Conservation (phyloP, 2,888 invertebrate species). For the Bruchidius siliquastri region DNA sequence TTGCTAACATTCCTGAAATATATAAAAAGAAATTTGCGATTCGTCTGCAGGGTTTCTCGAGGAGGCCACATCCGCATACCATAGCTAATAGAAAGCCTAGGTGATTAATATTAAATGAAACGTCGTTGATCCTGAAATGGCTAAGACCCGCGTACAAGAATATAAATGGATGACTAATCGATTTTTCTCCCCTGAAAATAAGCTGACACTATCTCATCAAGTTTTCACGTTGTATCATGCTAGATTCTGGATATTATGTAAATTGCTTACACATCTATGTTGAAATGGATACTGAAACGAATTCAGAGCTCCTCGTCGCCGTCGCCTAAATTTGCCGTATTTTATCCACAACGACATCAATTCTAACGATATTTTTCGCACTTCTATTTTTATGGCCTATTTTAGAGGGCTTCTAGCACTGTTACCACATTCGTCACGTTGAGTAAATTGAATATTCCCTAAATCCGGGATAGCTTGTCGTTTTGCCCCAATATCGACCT, state of each 20-base stretch:
- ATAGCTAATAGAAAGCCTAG: too few relatives aligned
- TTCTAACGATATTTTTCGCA: too few relatives aligned
- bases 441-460: neutral
- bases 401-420: neutral
- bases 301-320: neutral
- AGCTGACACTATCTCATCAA: neutral
- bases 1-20: too few relatives aligned
- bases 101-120: too few relatives aligned
- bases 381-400: neutral
- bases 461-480: neutral
- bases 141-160: neutral
- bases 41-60: too few relatives aligned
- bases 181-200: neutral
- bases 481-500: neutral
- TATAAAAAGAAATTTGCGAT: too few relatives aligned
- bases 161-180: neutral
- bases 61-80: too few relatives aligned
- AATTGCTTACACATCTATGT: neutral
- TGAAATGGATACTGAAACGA: neutral
- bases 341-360: neutral
- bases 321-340: neutral
- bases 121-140: too few relatives aligned
- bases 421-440: neutral
- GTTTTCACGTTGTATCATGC: neutral
- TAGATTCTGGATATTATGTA: neutral